A percentile compares a stretch with the other conserved stretches of the same genome.
Evolutionary conservation across 1,140 invertebrate species (phyloP).

Genomic region (Melanaphis sacchari): DNA sequence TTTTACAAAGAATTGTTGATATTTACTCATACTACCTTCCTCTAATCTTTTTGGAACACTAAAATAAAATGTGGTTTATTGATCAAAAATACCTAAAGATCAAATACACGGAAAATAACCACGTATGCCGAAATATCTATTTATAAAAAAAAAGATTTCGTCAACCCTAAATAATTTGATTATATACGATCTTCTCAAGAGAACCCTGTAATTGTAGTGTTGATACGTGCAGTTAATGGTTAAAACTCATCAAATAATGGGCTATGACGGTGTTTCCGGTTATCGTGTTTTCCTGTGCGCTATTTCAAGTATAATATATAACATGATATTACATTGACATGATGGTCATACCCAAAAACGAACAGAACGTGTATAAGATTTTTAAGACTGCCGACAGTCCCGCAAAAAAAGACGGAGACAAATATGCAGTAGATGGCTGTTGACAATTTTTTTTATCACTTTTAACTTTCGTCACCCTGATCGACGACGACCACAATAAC

Average conservation of each 20-base stretch:
- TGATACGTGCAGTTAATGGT: background rate
- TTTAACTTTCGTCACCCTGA: background rate
- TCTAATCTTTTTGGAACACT: background rate
- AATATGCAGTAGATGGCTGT: background rate
- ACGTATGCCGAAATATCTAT: no score
- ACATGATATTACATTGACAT: background rate
- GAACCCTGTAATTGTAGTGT: background rate
- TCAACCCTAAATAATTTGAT: background rate
- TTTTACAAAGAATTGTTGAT: background rate
- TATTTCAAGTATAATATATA: background rate
- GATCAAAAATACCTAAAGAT: no score
- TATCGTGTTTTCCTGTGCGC: background rate
- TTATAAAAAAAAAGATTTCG: no score
- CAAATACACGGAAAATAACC: no score
- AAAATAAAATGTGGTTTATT: no score
- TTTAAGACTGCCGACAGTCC: background rate
- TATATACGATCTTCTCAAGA: background rate
- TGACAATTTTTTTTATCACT: background rate
- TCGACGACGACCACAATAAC: background rate
- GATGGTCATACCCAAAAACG: background rate
- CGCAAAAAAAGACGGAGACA: background rate
- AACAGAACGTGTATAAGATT: background rate
- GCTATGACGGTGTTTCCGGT: background rate
- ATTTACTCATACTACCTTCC: background rate
- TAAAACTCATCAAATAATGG: background rate